Base-by-base conservation (phyloP, 2,888 invertebrate genomes). In the Stegophylla sp. region DNA sequence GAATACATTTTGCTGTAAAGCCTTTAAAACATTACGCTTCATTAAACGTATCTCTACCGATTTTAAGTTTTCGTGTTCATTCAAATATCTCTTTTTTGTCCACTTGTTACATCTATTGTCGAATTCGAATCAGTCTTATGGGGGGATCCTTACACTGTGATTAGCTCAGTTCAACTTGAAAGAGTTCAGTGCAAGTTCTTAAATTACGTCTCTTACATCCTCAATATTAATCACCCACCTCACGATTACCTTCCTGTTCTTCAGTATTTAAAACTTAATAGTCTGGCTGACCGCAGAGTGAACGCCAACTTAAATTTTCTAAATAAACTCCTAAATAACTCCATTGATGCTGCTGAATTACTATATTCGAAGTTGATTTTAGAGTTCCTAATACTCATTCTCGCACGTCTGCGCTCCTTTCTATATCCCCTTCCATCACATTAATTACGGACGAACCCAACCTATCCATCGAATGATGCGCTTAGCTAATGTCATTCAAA, bases 381-480 rank as follows among this genome's bases (percentile, higher is more conserved):
- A 34, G 34, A 34, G 34, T 34, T 34, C 34, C 34, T 34, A 34
- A 34, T 5, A 34, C 7, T 7, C 34, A 34, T 34, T 34, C 34
- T 34, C 7, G 4, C 34, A 53, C 53, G 3, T n/a, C n/a, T 7
- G n/a, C 48, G 9, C n/a, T 53, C 53, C 53, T 15, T 53, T 53
- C n/a, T 15, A 15, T 53, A 12, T 53, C n/a, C 53, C 53, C 2
- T 53, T 53, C n/a, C 53, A 53, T n/a, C 3, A 12, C 53, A 53
- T 12, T 3, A 53, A 53, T 53, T 53, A 53, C n/a, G 53, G 53
- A 17, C 3, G 53, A n/a, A 53, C 3, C 53, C n/a, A 53, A 17
- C 53, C 53, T 10, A 53, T 53, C n/a, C n/a, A 53, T 53, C 53
- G 53, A 17, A 53, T 53, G 53, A 53, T 53, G 53, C n/a, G 53